Conservation (phyloP, 2,797 vertebrate genomes). For the Sebastes hopkinsi region DNA sequence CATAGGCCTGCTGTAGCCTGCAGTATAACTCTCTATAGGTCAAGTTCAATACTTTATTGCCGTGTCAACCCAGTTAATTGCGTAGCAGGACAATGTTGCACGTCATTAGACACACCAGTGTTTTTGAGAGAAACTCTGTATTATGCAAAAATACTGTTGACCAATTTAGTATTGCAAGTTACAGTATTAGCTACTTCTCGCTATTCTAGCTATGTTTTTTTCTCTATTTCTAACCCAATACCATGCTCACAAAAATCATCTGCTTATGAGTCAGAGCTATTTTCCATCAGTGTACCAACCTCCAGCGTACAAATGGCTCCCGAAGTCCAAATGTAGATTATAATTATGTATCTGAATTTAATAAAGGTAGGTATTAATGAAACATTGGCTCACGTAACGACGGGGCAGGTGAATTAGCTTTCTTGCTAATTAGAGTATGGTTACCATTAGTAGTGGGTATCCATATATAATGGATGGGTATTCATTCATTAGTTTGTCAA, state of each 20-base stretch:
- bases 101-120: background rate
- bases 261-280: background rate
- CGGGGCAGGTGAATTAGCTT: slow-evolving; percentile 54
- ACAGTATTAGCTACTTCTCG: background rate
- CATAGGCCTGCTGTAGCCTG: slow-evolving; percentile 14
- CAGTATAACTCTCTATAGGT: background rate
- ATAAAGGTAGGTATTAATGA: slow-evolving; percentile 61
- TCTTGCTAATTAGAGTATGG: slow-evolving; percentile 61
- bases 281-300: slow-evolving; percentile 3
- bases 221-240: background rate
- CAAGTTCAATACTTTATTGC: slow-evolving; percentile 25
- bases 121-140: background rate
- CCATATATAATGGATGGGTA: slow-evolving; percentile 55
- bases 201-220: background rate
- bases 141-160: background rate
- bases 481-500: slow-evolving; percentile 66
- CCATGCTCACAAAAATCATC: background rate
- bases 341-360: slow-evolving; percentile 57
- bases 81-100: background rate
- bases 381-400: slow-evolving; percentile 30
- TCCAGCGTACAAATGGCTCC: slow-evolving; percentile 15
- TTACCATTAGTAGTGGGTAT: slow-evolving; percentile 53
- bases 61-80: slow-evolving; percentile 3
- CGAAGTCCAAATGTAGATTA: slow-evolving; percentile 27
- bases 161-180: background rate